phyloP scores from a whole-genome alignment of 2,888 invertebrate species.

The Drosophila fungiperda region DNA sequence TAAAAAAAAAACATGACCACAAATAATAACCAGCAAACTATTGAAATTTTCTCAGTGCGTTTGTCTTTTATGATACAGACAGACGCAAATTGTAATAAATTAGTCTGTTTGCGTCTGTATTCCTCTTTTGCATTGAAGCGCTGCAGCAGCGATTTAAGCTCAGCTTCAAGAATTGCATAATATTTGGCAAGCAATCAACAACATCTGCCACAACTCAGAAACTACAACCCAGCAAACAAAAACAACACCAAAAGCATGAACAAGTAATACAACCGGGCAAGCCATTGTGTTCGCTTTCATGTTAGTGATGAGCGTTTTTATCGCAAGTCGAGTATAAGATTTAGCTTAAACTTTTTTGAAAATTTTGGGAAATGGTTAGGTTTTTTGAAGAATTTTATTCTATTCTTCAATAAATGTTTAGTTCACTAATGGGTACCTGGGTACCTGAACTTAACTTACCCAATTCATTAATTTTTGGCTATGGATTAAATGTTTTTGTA shows the following conservation, averaged over 20 bases:
- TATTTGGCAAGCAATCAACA: constrained; percentile 57
- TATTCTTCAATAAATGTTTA: neutral
- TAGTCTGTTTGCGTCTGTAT: constrained; percentile 46
- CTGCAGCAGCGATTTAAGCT: constrained; percentile 29
- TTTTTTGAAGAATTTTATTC: neutral
- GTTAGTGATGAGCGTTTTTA: constrained; percentile 33
- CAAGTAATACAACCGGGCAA: constrained; percentile 43
- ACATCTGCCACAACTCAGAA: constrained; percentile 43
- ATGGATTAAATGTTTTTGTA: neutral
- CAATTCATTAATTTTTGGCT: neutral
- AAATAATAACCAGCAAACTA: constrained; percentile 23
- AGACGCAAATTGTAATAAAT: constrained; percentile 63
- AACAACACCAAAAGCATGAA: constrained; percentile 24
- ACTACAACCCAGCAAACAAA: constrained; percentile 33
- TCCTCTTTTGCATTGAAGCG: constrained; percentile 47
- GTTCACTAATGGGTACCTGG: neutral
- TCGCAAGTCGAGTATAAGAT: constrained; percentile 16
- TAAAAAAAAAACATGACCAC: constrained; percentile 23
- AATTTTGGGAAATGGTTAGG: neutral
- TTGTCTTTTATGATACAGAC: constrained; percentile 22
- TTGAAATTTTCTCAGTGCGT: constrained; percentile 62
- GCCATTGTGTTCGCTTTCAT: constrained; percentile 16
- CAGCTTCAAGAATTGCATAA: constrained; percentile 67
- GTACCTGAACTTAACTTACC: neutral
- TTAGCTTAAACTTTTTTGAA: neutral